Percentiles rank a stretch among this genome's conserved stretches.
Evolutionary conservation across 2,797 vertebrate genomes (phyloP).

Genomic region (Hapalemur alaotrensis): DNA sequence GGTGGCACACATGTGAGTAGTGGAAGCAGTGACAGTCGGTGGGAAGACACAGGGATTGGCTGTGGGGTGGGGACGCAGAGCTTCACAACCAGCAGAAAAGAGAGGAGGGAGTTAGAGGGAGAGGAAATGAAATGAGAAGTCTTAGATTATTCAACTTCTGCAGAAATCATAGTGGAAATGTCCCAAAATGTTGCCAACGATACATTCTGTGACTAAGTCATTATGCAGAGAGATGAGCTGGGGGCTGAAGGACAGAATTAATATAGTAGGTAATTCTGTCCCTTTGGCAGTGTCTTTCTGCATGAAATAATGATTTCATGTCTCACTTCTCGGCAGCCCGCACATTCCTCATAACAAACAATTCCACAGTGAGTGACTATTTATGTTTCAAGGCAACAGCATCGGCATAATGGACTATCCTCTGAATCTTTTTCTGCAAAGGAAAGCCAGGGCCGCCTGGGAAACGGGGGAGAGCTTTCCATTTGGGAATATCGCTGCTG

Average conservation of each 20-base stretch:
- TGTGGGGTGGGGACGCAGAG: fast-evolving
- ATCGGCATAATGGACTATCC: conserved; percentile 65
- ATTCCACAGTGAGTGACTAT: conserved; percentile 76
- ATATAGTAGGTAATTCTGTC: conserved; percentile 81
- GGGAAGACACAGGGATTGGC: background rate
- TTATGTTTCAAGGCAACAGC: conserved; percentile 79
- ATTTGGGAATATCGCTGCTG: conserved; percentile 19
- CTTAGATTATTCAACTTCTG: background rate
- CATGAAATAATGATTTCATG: conserved; percentile 83
- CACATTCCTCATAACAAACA: conserved; percentile 80
- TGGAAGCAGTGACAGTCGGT: background rate
- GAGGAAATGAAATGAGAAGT: fast-evolving
- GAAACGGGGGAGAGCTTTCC: conserved; percentile 60
- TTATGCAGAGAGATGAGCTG: conserved; percentile 71
- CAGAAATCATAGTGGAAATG: conserved; percentile 38
- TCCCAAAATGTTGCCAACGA: conserved; percentile 35
- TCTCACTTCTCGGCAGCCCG: conserved; percentile 74
- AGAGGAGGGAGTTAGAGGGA: background rate
- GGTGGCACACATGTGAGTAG: background rate
- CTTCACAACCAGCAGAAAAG: background rate
- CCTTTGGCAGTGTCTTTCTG: conserved; percentile 82
- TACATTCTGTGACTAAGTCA: conserved; percentile 69
- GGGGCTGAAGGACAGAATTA: conserved; percentile 82
- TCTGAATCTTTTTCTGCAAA: conserved; percentile 69
- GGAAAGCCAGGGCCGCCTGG: conserved; percentile 44